A percentile compares a stretch with the other conserved stretches of the same genome.
Evolutionary conservation across 2,113 vertebrate species (phyloP).

Genomic region (Ascaphus truei): DNA sequence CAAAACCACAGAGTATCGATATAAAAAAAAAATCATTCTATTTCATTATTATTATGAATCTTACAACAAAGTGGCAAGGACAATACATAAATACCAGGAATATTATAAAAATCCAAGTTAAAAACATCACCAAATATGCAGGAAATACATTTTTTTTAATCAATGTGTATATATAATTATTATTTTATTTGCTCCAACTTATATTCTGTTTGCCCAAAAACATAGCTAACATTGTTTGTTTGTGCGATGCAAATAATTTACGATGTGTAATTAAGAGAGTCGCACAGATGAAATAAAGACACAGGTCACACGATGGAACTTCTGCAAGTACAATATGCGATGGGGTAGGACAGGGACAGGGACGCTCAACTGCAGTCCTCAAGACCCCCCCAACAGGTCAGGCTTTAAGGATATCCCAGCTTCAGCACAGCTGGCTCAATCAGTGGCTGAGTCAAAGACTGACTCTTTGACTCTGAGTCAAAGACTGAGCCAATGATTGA

Average conservation of each 20-base stretch:
- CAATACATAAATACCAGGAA: conserved; percentile 42
- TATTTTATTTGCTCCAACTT: conserved; percentile 73
- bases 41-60: conserved; percentile 34
- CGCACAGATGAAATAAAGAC: neutral
- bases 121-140: conserved; percentile 51
- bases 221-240: neutral
- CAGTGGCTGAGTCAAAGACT: too few relatives aligned
- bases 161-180: conserved; percentile 55
- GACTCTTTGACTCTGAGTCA: too few relatives aligned
- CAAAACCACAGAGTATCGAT: conserved; percentile 22
- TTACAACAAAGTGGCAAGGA: conserved; percentile 46
- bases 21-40: conserved; percentile 15
- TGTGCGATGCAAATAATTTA: conserved; percentile 7
- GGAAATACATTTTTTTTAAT: conserved; percentile 63
- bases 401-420: too few relatives aligned
- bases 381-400: too few relatives aligned
- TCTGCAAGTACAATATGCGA: conserved; percentile 2
- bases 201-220: conserved; percentile 66
- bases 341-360: too few relatives aligned
- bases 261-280: neutral
- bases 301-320: conserved; percentile 1
- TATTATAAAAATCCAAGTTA: conserved; percentile 41
- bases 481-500: too few relatives aligned
- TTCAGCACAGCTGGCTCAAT: too few relatives aligned
- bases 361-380: too few relatives aligned